A percentile compares a stretch with the other conserved stretches of the same genome.
Evolutionary conservation across 53 echinoderm and acorn worm genomes (phyloP).

Genomic region (Echinarachnius parma): DNA sequence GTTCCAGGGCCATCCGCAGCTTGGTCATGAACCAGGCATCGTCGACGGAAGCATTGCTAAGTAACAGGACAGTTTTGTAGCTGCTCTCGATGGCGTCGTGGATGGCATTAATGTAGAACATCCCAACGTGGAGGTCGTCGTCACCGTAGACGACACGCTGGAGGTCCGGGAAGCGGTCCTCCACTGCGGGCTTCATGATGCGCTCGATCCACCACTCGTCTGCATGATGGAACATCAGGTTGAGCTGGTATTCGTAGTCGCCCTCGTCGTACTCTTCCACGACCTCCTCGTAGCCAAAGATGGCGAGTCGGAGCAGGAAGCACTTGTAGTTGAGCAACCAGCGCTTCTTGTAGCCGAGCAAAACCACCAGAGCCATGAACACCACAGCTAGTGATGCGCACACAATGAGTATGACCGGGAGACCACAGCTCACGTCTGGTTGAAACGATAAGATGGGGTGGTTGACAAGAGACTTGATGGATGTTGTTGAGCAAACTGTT

Average conservation of each 20-base stretch:
- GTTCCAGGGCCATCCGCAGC: conserved; percentile 27
- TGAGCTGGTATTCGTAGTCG: conserved; percentile 11
- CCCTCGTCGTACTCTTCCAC: conserved; percentile 4
- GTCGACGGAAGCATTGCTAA: conserved; percentile 11
- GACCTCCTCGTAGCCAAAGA: conserved; percentile 22
- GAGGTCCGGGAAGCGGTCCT: conserved; percentile 9
- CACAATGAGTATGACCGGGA: neutral
- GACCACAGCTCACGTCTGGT: conserved; percentile 7
- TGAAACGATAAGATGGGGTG: conserved; percentile 10
- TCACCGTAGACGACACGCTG: conserved; percentile 21
- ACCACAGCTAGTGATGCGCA: neutral
- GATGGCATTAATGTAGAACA: conserved; percentile 22
- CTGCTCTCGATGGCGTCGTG: conserved; percentile 17
- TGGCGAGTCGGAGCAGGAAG: conserved; percentile 21
- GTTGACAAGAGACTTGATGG: neutral
- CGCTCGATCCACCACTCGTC: conserved; percentile 9
- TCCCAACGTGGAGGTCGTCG: conserved; percentile 10
- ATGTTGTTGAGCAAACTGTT: conserved; percentile 4
- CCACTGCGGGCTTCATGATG: conserved; percentile 14
- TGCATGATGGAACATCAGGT: conserved; percentile 19
- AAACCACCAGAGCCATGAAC: neutral
- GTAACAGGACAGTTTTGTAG: conserved; percentile 28
- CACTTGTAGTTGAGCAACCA: conserved; percentile 27
- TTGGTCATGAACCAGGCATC: conserved; percentile 41
- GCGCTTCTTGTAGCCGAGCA: conserved; percentile 13